Evolutionary conservation across 2,113 vertebrate genomes (phyloP), one percentile per base, ranked within the genome.

Genomic region (Stegostoma tigrinum): DNA sequence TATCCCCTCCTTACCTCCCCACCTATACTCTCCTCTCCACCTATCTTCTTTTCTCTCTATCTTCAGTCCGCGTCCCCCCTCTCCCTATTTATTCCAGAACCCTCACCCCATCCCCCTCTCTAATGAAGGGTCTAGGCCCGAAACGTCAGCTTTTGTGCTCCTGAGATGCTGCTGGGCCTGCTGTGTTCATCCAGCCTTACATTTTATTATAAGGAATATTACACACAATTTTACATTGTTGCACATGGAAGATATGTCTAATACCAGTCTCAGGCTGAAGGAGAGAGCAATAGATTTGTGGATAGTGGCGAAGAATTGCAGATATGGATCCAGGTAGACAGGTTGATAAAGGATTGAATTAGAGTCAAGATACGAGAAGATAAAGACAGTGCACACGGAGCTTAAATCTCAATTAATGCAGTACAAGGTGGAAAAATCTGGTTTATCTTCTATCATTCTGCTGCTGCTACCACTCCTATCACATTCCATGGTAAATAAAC

Each of bases 161-260:
- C n/a, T n/a, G n/a, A n/a, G n/a, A n/a, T n/a, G n/a, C n/a, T n/a
- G n/a, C n/a, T n/a, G n/a, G n/a, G n/a, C n/a, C n/a, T n/a, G n/a
- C n/a, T n/a, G n/a, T n/a, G n/a, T n/a, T n/a, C n/a, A n/a, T n/a
- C n/a, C n/a, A n/a, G n/a, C n/a, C n/a, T n/a, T n/a, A n/a, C n/a
- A n/a, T n/a, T n/a, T n/a, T n/a, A n/a, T n/a, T n/a, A n/a, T 66
- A 64, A 23, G 61, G 55, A 93, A 93, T 66, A 66, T 93, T 93
- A 66, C 34, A 66, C 89, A 42, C n/a, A 93, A 7, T 64, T 10
- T 5, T 23, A 61, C 52, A 61, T n/a, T 14, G n/a, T 64, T 64
- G 75, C 52, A 34, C 6, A 34, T n/a, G 1, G 12, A 91, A 93
- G 61, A 64, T 6, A 64, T n/a, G 27, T 90, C n/a, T 90, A 17